phyloP scores from a whole-genome alignment of 2,888 invertebrate species.

The Drosophila borborema region DNA sequence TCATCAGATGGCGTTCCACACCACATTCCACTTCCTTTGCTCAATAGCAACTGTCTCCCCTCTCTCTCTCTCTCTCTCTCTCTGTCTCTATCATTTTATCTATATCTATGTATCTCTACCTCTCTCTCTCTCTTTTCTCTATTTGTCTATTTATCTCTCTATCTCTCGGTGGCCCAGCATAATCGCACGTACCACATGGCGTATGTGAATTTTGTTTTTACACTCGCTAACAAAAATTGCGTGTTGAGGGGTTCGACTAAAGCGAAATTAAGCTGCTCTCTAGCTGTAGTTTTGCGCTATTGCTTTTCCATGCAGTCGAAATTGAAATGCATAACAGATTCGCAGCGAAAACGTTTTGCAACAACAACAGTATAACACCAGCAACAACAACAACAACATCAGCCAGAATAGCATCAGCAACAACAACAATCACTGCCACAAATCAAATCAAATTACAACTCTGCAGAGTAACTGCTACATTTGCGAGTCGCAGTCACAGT shows the following conservation, averaged over 20 bases:
- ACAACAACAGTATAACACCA: neutral
- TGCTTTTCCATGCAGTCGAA: slow-evolving; percentile 42
- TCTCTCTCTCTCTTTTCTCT: too few relatives aligned
- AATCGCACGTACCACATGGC: slow-evolving; percentile 48
- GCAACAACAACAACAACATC: neutral
- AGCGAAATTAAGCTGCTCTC: slow-evolving; percentile 52
- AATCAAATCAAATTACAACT: slow-evolving; percentile 64
- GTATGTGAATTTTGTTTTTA: slow-evolving; percentile 51
- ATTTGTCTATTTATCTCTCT: neutral
- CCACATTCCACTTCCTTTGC: slow-evolving; percentile 9
- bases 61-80: too few relatives aligned
- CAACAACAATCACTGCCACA: slow-evolving; percentile 43
- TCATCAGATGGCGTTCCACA: slow-evolving; percentile 15
- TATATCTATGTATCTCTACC: neutral
- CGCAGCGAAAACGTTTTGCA: slow-evolving; percentile 10
- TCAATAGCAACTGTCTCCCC: neutral
- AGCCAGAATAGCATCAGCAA: neutral
- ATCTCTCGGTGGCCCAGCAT: slow-evolving; percentile 6
- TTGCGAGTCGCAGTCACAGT: slow-evolving; percentile 4
- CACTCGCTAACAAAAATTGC: slow-evolving; percentile 22
- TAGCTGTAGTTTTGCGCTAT: neutral
- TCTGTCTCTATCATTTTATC: too few relatives aligned
- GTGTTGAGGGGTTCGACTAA: slow-evolving; percentile 16
- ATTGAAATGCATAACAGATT: slow-evolving; percentile 53
- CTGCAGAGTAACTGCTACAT: slow-evolving; percentile 23